Percentiles rank a stretch among this genome's conserved stretches.
phyloP scores from a whole-genome alignment of 2,113 vertebrate species.

The Chionis minor region DNA sequence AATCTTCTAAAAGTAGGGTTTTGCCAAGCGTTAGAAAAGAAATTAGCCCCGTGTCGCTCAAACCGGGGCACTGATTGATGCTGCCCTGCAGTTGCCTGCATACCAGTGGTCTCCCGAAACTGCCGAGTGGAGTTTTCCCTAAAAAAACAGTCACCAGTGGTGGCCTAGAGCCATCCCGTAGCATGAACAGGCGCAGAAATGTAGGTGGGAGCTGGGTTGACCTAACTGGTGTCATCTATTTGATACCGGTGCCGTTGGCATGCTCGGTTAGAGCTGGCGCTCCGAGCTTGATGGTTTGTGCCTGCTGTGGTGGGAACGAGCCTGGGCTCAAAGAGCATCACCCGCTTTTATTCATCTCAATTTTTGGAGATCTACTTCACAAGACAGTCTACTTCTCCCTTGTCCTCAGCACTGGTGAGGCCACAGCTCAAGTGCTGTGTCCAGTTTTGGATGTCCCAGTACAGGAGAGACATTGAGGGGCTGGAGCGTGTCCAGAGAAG shows the following conservation, averaged over 20 bases:
- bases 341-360: background rate
- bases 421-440: too few relatives aligned
- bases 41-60: too few relatives aligned
- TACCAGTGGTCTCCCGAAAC: rapidly evolving
- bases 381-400: too few relatives aligned
- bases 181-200: background rate
- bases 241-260: rapidly evolving
- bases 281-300: background rate
- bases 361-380: too few relatives aligned
- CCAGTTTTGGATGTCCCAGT: too few relatives aligned
- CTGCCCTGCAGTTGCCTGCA: background rate
- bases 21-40: too few relatives aligned
- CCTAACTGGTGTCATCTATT: background rate
- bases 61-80: background rate
- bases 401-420: too few relatives aligned
- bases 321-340: background rate
- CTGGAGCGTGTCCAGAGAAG: too few relatives aligned
- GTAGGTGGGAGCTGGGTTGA: background rate
- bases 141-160: background rate
- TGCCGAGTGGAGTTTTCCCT: background rate
- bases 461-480: too few relatives aligned
- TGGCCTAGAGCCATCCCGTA: background rate
- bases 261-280: background rate
- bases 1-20: too few relatives aligned
- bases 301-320: background rate